Base-by-base conservation (phyloP, 1,140 invertebrate species). In the Lerema accius region DNA sequence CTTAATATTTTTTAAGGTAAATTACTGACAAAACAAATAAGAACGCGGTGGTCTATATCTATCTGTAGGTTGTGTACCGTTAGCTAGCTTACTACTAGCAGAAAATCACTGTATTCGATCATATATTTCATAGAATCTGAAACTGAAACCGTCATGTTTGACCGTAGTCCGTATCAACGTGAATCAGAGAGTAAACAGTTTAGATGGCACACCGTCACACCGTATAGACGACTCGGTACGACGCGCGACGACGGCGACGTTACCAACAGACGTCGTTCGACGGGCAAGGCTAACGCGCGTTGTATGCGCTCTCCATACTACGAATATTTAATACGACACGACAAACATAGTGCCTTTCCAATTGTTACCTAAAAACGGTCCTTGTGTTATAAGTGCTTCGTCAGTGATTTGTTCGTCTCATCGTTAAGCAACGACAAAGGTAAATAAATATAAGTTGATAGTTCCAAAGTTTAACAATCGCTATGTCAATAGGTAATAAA, bases 221-320 rank as follows among this genome's bases (percentile, higher is more conserved):
- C n/a, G n/a, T n/a, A n/a, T n/a, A n/a, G n/a, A n/a, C n/a, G n/a
- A n/a, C n/a, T n/a, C n/a, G n/a, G n/a, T n/a, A n/a, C 23, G 23
- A 23, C 28, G 4, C 28, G 9, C 28, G 28, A 13, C 45, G 23
- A 51, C 45, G 45, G 46, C 50, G 45, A 49, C 37, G 56, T 48
- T 23, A 50, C 14, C 40, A 42, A 40, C 48, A 50, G 51, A 26
- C 53, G 32, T 62, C 23, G 59, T 59, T 53, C 48, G 64, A 63
- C 63, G 53, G 40, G 68, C 64, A 61, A 66, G 60, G 49, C 40
- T 26, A 50, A 16, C 60, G 68, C 68, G 48, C 56, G 60, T 23
- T 48, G 39, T 35, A 9, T 37, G 50, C 45, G 51, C 48, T 28
- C 64, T 66, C 55, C 56, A 53, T 48, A 40, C 42, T 40, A n/a